Conservation (phyloP, 2,797 vertebrate species). For the Xerus rutilus region DNA sequence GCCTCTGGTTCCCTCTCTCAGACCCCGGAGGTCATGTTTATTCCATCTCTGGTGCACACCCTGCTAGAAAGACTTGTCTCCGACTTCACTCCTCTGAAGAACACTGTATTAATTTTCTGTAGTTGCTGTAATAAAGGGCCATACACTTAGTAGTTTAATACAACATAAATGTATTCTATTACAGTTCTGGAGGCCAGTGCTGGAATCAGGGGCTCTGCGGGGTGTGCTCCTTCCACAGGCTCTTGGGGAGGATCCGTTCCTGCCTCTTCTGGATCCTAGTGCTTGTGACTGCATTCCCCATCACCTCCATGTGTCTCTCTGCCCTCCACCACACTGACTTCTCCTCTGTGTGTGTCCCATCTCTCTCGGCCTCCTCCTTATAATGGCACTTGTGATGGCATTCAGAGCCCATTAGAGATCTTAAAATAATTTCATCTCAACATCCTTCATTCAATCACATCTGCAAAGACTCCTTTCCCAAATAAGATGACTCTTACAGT, state of each 20-base stretch:
- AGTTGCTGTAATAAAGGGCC: not conserved
- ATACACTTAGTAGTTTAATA: not conserved
- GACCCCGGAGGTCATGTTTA: not conserved
- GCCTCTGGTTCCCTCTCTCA: not conserved
- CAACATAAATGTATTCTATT: not conserved
- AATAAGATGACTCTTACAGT: not conserved
- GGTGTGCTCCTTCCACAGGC: rapidly evolving
- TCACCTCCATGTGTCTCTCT: not conserved
- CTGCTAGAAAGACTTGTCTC: not conserved
- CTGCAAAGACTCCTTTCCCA: not conserved
- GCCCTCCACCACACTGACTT: not conserved
- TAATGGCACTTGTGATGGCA: not conserved
- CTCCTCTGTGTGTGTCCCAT: not conserved
- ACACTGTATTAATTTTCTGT: not conserved
- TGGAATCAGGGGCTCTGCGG: not conserved
- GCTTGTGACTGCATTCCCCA: not conserved
- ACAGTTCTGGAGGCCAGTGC: not conserved
- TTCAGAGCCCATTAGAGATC: not conserved
- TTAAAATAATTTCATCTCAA: not conserved
- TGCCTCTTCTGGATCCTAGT: not conserved
- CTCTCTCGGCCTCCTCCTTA: not conserved
- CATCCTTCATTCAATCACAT: not conserved
- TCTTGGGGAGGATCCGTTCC: rapidly evolving
- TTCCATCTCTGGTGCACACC: not conserved
- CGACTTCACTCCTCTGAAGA: not conserved